Base-by-base conservation (phyloP, 2,888 invertebrate species). In the Podotricha telesiphe region DNA sequence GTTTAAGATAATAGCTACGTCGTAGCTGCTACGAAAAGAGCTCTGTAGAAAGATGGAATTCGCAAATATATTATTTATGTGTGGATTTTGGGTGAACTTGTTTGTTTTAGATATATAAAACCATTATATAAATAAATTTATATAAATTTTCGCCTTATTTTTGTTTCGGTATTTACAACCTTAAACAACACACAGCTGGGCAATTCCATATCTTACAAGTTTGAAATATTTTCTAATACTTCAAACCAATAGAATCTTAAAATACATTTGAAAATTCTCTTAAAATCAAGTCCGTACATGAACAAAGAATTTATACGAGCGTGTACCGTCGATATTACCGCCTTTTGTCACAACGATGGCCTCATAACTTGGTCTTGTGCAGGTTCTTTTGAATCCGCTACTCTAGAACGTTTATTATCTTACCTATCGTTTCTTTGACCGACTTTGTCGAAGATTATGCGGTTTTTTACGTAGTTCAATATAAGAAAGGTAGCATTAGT, bases 301-400 rank as follows among this genome's bases (percentile, higher is more conserved):
- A 62, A 42, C 61, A 59, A 61, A 65, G 70, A 70, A 68, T 70
- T 70, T 70, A 70, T 70, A 70, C 63, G 70, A 67, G 59, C 64
- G 48, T 45, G 68, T 68, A 51, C 58, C 61, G 45, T 56, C 69
- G 67, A 72, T 70, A 67, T 67, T 48, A 64, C 67, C 50, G 40
- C 69, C 72, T 72, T 72, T 72, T 72, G 69, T 72, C 71, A 71
- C 66, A 45, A 3, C 59, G 42, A 72, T 62, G 67, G 55, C 65
- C 72, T 40, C 70, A 72, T 72, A 72, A 70, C 67, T 72, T 62
- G 40, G 64, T 69, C 65, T 51, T 56, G 64, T 59, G 59, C 64
- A 45, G 65, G 53, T 65, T 68, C 59, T 59, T 59, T 59, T 55
- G 55, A 55, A 59, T 45, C 59, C 22, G 22, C 55, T 48, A 58